phyloP scores from a whole-genome alignment of 1,140 invertebrate genomes.

The Xylocopa sonorina region DNA sequence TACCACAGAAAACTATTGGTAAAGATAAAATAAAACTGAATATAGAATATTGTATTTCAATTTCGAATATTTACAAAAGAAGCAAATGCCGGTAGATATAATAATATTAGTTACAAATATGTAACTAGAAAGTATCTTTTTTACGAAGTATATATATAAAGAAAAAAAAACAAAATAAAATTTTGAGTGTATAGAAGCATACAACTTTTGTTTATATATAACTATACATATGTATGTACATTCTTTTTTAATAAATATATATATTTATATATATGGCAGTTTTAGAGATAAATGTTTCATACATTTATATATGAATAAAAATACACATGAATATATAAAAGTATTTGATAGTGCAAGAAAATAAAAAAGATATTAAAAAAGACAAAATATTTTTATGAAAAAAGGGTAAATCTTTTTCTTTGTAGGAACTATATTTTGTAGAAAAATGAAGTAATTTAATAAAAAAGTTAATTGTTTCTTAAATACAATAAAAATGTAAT shows the following conservation, averaged over 20 bases:
- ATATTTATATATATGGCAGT: conserved; percentile 19
- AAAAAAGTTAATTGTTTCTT: not conserved
- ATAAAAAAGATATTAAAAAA: not conserved
- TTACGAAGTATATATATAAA: not conserved
- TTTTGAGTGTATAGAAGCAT: conserved; percentile 15
- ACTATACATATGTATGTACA: conserved; percentile 49
- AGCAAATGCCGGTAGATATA: not conserved
- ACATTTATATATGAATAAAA: conserved; percentile 14
- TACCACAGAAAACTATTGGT: not conserved
- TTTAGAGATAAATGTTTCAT: conserved; percentile 14
- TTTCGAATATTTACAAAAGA: not conserved
- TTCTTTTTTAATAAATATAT: conserved; percentile 25
- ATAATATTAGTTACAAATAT: not conserved
- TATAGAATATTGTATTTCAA: not conserved
- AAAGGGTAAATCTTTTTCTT: not conserved
- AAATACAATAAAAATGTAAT: conserved; percentile 9
- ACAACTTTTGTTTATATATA: conserved; percentile 14
- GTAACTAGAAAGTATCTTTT: not conserved
- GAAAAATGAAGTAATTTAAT: not conserved
- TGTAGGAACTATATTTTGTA: conserved; percentile 35
- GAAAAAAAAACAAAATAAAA: conserved; percentile 1
- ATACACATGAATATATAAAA: conserved; percentile 5
- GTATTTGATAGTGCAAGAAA: conserved; percentile 2
- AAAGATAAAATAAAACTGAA: not conserved
- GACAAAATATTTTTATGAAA: too few relatives aligned